Base-by-base conservation (phyloP, 2,113 vertebrate species). In the Hypanus sabinus region DNA sequence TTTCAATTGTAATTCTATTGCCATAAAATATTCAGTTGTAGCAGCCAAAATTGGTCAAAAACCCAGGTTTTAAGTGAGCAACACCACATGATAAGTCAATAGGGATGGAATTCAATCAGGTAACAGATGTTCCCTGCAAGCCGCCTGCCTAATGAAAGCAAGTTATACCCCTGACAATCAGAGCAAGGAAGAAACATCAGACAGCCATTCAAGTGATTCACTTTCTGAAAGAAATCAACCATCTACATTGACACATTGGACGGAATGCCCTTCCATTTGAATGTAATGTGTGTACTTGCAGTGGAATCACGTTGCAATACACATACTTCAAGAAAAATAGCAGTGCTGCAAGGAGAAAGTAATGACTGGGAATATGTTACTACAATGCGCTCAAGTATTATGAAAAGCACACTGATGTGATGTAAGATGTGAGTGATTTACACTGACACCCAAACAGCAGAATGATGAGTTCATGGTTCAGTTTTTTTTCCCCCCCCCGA, bases 51-150 rank as follows among this genome's bases (percentile, higher is more conserved):
- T 33, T 68, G 60, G 85, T 90, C n/a, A 68, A 62, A 90, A 30
- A 18, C 85, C 46, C 46, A 65, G 85, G 62, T 65, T 68, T 90
- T 60, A 20, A 90, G 60, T 65, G 85, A 90, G n/a, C 60, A 90
- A 90, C 60, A 33, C 57, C 85, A 65, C 60, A 36, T 90, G 85
- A 90, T 60, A 16, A 90, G 85, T 68, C 85, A 90, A 90, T n/a
- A 65, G 85, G 85, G 85, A 90, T 90, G 30, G 85, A 90, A 90
- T 90, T 90, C 85, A 90, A 90, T 90, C 85, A 90, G 30, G 85
- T 65, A 90, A 90, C 85, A 90, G 38, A 90, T 90, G 85, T 90
- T 90, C 85, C 65, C 60, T 33, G n/a, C 85, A 68, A 65, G 85
- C 85, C n/a, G n/a, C 30, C 20, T 9, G 60, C 85, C 85, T 65